Base-by-base conservation (phyloP, 2,113 vertebrate species). In the Gobius niger region DNA sequence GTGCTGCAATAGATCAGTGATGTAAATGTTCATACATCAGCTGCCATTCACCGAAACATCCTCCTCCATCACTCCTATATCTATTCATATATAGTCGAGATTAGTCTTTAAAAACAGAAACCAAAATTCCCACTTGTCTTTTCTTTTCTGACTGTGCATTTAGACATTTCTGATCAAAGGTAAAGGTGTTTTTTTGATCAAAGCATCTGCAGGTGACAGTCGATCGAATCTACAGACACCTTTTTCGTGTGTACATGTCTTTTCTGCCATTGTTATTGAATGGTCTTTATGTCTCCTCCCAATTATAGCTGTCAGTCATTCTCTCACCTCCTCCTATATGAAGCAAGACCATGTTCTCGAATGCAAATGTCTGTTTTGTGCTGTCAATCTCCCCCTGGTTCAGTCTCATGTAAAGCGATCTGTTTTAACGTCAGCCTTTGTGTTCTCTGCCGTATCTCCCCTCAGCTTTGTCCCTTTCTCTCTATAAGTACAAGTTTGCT, bases 331-430 rank as follows among this genome's bases (percentile, higher is more conserved):
- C 47, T 49, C 12, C 11, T 34, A 49, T 14, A 4, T 52, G 9
- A 9, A 52, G 51, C 16, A 10, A 2, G 16, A 9, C 8, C n/a
- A 9, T 52, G 5, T 18, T 52, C 16, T 16, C 51, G 24, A 18
- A 52, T 52, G 51, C 51, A 52, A 52, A 52, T 19, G 16, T 5
- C 51, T 19, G 51, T 11, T 34, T 13, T 56, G 24, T 7, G 13
- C 54, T 40, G 54, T 57, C 54, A 40, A 57, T 57, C 54, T 3
- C 19, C 54, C 18, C 24, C 54, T 57, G 11, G 54, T 57, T 57
- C 54, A 57, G 19, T 7, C 34, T 18, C 54, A 34, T 57, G 54
- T 57, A 57, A 57, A 57, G 19, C 24, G 7, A 24, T 24, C 12
- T 57, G 54, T 34, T 57, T 57, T 18, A 40, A 34, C 34, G 11